phyloP scores from a whole-genome alignment of 2,888 invertebrate genomes.

The Liodrosophila aerea region DNA sequence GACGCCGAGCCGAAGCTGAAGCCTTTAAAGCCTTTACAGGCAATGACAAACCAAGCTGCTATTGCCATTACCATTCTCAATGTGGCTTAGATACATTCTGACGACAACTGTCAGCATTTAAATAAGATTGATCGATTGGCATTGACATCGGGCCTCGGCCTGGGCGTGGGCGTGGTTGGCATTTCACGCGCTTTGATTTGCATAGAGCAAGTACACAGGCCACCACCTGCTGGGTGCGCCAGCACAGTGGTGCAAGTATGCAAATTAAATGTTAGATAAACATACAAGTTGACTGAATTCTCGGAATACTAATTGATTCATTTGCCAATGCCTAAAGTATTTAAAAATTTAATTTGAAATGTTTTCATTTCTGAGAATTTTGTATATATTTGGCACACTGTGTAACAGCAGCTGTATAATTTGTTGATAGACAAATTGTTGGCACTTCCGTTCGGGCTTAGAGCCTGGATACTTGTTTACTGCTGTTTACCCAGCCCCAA shows the following conservation, averaged over 20 bases:
- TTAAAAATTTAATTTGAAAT: constrained; percentile 7
- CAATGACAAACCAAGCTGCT: constrained; percentile 44
- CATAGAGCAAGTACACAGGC: constrained; percentile 48
- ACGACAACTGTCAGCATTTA: constrained; percentile 78
- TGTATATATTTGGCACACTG: constrained; percentile 27
- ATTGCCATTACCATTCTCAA: not conserved
- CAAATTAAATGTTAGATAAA: not conserved
- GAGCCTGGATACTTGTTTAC: constrained; percentile 51
- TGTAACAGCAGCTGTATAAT: constrained; percentile 22
- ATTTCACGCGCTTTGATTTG: constrained; percentile 63
- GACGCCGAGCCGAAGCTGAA: constrained; percentile 27
- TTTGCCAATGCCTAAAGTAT: not conserved
- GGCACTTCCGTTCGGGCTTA: constrained; percentile 66
- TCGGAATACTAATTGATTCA: constrained; percentile 1
- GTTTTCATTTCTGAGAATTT: not conserved
- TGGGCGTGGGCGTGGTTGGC: constrained; percentile 27
- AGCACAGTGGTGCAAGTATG: constrained; percentile 32
- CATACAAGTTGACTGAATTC: not conserved
- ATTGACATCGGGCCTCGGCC: constrained; percentile 34
- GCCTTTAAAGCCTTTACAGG: constrained; percentile 62
- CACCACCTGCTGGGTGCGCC: constrained; percentile 24
- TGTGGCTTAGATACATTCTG: constrained; percentile 51
- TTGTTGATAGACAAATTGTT: constrained; percentile 58
- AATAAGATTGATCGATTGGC: constrained; percentile 78
- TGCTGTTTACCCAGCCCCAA: constrained; percentile 8